A percentile compares a stretch with the other conserved stretches of the same genome.
Conservation (phyloP, 2,113 vertebrate genomes). For the Gorsachius goisagi region DNA sequence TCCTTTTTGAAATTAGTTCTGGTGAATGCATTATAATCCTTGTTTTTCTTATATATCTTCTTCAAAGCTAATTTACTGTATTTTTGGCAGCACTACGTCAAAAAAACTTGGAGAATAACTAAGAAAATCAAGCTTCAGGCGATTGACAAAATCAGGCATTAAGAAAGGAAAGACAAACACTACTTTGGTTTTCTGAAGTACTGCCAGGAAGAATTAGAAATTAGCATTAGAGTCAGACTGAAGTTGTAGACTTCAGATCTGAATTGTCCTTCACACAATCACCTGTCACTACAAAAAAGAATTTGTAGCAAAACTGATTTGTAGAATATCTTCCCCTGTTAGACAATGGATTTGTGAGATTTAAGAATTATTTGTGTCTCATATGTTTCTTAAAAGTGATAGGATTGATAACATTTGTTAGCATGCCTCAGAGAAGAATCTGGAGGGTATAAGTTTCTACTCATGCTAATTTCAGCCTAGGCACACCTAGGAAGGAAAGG, state of each 20-base stretch:
- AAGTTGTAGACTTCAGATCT: not conserved
- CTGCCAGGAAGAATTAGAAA: not conserved
- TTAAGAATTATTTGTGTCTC: not conserved
- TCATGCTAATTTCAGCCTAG: not conserved
- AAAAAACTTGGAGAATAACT: not conserved
- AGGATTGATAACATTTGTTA: not conserved
- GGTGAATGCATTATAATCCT: not conserved
- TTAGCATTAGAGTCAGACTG: not conserved
- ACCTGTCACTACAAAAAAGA: not conserved
- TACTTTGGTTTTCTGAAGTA: not conserved
- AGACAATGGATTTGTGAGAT: not conserved
- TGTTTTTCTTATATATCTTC: not conserved
- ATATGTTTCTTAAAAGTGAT: not conserved
- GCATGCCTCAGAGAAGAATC: not conserved
- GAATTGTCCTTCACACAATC: not conserved
- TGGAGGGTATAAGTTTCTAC: not conserved
- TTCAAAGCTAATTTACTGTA: not conserved
- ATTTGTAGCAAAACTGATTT: not conserved
- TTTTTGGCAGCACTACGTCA: not conserved
- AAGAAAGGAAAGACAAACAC: not conserved
- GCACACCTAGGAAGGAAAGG: not conserved
- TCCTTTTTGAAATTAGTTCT: not conserved
- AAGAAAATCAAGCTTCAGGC: not conserved
- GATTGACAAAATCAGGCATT: not conserved
- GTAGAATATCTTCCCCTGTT: not conserved